Base-by-base conservation (phyloP, 1,140 invertebrate genomes). In the Pseudomyrmex flavicornis region DNA sequence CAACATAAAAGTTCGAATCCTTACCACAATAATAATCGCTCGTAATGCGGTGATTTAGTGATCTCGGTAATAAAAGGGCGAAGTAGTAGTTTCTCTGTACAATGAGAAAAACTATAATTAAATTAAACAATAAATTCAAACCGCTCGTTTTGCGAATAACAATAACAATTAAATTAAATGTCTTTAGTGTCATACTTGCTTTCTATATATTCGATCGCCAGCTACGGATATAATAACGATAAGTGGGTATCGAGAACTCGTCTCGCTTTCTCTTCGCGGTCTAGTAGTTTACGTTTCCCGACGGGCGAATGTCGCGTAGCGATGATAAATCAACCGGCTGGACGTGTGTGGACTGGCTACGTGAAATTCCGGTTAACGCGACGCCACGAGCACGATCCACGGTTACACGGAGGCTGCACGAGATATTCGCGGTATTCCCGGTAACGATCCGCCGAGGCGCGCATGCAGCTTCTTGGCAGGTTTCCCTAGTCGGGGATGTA, bases 391-490 rank as follows among this genome's bases (percentile, higher is more conserved):
- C 17, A 22, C 48, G 74, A 26, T 61, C 63, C 54, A 66, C 35
- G 82, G 82, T 26, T 79, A 80, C 35, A 35, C 52, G 65, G 56
- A 65, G 68, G 68, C 52, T 79, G 52, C 20, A 72, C 70, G 75
- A 22, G 63, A 50, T 54, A 88, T 87, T 66, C 69, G 35, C 17
- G 74, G 26, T 65, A 87, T 35, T 85, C 58, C 76, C 22, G 63
- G 63, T 85, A 83, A 68, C 65, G 77, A 88, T 87, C 83, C 82
- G 56, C n/a, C 76, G 56, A 56, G 35, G 63, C 46, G 48, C 80
- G 80, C 62, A 76, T 82, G 73, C 77, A 56, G 83, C 46, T 85
- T 75, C 82, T 91, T 92, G 91, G 89, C 91, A 89, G 65, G 77
- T 26, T 86, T 91, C 85, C 74, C 89, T 90, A 84, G 86, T 35